These are phyloP conservation scores for Dascillus cervinus DNA, from an alignment of 2,888 invertebrate species.

Conservation along the genomic window DNA sequence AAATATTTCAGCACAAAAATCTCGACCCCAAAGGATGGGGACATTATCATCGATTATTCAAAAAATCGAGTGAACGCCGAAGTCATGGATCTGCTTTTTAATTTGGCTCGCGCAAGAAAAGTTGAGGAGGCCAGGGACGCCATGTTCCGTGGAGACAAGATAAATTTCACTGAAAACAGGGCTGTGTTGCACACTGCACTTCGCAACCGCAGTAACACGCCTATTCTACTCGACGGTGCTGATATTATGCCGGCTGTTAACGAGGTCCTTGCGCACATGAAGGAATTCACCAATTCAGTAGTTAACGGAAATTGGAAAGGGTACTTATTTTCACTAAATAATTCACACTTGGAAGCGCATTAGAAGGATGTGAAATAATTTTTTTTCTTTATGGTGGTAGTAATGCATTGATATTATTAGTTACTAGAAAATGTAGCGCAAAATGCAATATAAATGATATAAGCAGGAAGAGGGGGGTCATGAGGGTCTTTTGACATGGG, in stretches of 20 bases:
- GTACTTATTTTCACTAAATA: too few species aligned
- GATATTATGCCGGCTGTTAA: conserved; percentile 94
- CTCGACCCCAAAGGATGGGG: conserved; percentile 77
- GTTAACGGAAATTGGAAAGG: conserved; percentile 64
- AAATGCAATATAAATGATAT: too few species aligned
- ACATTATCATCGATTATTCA: conserved; percentile 90
- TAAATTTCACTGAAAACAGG: conserved; percentile 95
- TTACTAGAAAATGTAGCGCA: too few species aligned
- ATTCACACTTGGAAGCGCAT: too few species aligned
- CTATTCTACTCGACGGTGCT: conserved; percentile 74
- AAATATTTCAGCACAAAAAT: conserved; percentile 56
- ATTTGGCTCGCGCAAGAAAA: conserved; percentile 74
- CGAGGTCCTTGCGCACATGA: conserved; percentile 88
- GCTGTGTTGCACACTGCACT: conserved; percentile 94
- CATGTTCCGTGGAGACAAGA: conserved; percentile 90
- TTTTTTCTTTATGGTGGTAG: too few species aligned
- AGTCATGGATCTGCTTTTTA: conserved; percentile 64
- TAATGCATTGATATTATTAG: too few species aligned
- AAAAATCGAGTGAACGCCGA: conserved; percentile 87
- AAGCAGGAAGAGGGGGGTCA: too few species aligned
- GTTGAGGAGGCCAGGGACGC: conserved; percentile 81
- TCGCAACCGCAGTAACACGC: conserved; percentile 72
- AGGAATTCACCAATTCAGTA: conserved; percentile 78
- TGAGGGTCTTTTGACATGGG: too few species aligned
- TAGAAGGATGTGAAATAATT: too few species aligned